These are phyloP conservation scores for Drosophila eohydei DNA, from an alignment of 2,888 invertebrate species.

Conservation along the genomic window DNA sequence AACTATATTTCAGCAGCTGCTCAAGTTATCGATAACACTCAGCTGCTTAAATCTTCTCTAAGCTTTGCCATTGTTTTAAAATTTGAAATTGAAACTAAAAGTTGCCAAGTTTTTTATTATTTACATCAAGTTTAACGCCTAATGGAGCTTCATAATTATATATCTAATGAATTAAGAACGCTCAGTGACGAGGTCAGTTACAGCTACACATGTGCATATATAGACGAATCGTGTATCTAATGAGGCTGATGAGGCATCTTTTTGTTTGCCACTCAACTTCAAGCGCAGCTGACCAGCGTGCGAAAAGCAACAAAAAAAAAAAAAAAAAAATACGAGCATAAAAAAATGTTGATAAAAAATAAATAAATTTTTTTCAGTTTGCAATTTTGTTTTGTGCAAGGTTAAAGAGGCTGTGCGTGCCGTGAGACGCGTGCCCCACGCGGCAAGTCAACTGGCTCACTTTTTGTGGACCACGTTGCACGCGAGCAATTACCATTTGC, in stretches of 20 bases:
- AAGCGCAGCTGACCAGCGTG: constrained; percentile 31
- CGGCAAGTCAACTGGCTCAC: constrained; percentile 8
- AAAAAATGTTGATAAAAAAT: constrained; percentile 33
- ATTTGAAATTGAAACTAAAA: background rate
- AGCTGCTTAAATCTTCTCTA: background rate
- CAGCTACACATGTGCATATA: constrained; percentile 15
- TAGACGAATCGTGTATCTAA: constrained; percentile 29
- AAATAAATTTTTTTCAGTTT: constrained; percentile 36
- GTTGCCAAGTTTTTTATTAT: background rate
- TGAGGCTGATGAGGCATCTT: constrained; percentile 56
- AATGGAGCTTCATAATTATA: constrained; percentile 19
- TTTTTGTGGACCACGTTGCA: constrained; percentile 16
- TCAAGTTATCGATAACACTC: background rate
- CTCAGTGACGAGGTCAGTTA: constrained; percentile 40
- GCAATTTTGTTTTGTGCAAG: constrained; percentile 50
- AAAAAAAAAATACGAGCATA: constrained; percentile 11
- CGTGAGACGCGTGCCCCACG: constrained; percentile 42
- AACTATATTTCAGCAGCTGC: background rate
- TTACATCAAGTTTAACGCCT: constrained; percentile 11
- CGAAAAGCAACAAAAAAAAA: constrained; percentile 19
- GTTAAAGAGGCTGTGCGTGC: constrained; percentile 47
- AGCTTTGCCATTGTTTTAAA: background rate
- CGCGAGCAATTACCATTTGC: constrained; percentile 40
- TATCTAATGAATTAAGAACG: constrained; percentile 24
- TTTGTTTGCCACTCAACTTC: constrained; percentile 16